Base-by-base conservation (phyloP, 2,797 vertebrate species). In the Arctocebus calabarensis region DNA sequence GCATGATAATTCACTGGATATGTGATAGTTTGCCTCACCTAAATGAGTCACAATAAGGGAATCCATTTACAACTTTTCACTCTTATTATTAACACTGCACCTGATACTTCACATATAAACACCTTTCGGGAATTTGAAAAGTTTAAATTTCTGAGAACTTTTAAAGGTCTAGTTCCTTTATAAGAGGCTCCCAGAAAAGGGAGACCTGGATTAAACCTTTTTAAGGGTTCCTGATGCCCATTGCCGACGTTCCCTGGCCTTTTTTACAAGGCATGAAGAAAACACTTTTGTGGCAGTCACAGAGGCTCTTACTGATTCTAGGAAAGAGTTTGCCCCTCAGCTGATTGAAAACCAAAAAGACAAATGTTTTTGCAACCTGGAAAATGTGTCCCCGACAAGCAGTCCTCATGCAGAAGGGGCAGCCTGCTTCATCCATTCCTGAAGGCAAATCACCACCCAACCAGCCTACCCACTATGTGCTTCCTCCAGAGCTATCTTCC, bases 401-500 rank as follows among this genome's bases (percentile, higher is more conserved):
- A 34, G 55, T 79, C 48, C 5, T 70, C n/a, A 14, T 43, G 27
- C 40, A 81, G 43, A 84, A 84, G 62, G 32, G 40, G 1, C 45
- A 95, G 59, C 89, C 61, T 16, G 37, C 52, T 73, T 61, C 16
- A 0, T 45, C 70, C 70, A 34, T 52, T 88, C 66, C 84, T 91
- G 40, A 40, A 85, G 82, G 48, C 66, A 93, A 45, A 70, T 73
- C 52, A 91, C 75, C 75, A 83, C 43, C 29, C 34, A 75, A 1
- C 29, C 13, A 14, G 37, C 32, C 73, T 32, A 70, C 73, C 13
- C 48, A 79, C 48, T 19, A 70, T 3, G 8, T 37, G 45, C 25
- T 88, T 88, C 9, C 77, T 34, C 52, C 25, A 74, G 78, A 95
- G 45, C 87, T 61, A 3, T 61, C 77, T 97, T 95, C 84, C 74